A percentile compares a stretch with the other conserved stretches of the same genome.
Conservation (phyloP, 2,888 invertebrate species). For the Meiosimyza decipiens region DNA sequence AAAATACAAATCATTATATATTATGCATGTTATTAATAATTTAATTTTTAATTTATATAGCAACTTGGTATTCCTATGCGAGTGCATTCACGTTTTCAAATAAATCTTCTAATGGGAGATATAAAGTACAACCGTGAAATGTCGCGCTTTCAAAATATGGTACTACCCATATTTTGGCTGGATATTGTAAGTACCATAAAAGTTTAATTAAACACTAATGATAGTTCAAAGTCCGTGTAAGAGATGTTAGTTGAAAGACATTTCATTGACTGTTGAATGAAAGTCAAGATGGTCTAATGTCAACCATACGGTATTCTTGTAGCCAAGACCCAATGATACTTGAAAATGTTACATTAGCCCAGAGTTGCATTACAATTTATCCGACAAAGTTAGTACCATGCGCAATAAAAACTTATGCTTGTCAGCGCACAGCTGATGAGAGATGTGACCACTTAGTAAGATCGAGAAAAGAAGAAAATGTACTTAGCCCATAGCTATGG, state of each 20-base stretch:
- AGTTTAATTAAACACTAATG: too few species aligned
- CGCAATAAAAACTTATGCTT: too few species aligned
- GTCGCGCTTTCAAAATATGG: slow-evolving; percentile 72
- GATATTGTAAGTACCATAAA: slow-evolving; percentile 71
- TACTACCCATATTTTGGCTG: slow-evolving; percentile 79
- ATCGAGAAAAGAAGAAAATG: too few species aligned
- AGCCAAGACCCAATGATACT: too few species aligned
- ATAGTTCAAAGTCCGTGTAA: slow-evolving; percentile 2
- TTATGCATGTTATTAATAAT: background rate
- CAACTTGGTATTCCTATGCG: slow-evolving; percentile 75
- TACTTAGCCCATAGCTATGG: too few species aligned
- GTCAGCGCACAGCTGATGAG: too few species aligned
- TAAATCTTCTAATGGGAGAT: slow-evolving; percentile 76
- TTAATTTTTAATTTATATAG: slow-evolving; percentile 61
- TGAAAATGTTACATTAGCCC: too few species aligned
- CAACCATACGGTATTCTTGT: too few species aligned
- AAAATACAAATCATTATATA: background rate
- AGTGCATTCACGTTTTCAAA: slow-evolving; percentile 75
- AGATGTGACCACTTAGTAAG: too few species aligned
- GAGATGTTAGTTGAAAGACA: background rate
- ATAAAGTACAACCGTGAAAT: slow-evolving; percentile 73
- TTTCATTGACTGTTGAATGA: background rate
- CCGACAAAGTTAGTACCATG: too few species aligned
- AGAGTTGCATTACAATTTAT: too few species aligned
- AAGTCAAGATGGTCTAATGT: background rate